phyloP scores from a whole-genome alignment of 1,140 invertebrate species.

The Homalodisca vitripennis region DNA sequence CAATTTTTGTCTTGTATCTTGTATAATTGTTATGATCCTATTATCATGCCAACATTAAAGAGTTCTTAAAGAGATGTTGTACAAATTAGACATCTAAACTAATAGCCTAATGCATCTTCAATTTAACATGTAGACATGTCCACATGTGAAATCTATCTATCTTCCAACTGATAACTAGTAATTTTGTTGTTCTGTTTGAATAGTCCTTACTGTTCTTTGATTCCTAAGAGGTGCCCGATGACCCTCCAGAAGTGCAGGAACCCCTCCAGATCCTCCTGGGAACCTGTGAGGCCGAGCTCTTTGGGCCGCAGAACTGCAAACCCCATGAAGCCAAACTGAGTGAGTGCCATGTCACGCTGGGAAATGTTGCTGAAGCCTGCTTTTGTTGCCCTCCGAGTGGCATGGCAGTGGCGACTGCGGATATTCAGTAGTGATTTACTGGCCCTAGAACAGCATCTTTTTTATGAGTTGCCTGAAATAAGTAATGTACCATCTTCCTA shows the following conservation, averaged over 20 bases:
- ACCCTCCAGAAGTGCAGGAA: conserved; percentile 82
- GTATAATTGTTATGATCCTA: too few species aligned
- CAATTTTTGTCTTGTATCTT: too few species aligned
- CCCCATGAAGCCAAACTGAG: conserved; percentile 86
- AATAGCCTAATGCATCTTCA: too few species aligned
- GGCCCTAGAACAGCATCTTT: conserved; percentile 41
- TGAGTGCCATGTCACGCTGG: conserved; percentile 80
- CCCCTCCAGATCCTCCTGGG: conserved; percentile 63
- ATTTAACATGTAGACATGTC: too few species aligned
- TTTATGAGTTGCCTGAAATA: neutral
- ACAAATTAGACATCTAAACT: too few species aligned
- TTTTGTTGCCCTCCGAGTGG: conserved; percentile 47
- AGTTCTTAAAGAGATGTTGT: too few species aligned
- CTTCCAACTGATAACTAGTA: too few species aligned
- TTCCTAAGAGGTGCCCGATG: conserved; percentile 75
- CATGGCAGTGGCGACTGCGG: conserved; percentile 61
- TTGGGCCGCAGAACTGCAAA: conserved; percentile 65
- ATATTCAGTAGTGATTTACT: conserved; percentile 64
- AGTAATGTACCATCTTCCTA: too few species aligned
- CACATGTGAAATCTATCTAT: too few species aligned
- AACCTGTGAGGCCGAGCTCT: conserved; percentile 59
- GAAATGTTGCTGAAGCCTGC: conserved; percentile 50
- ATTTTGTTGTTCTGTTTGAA: too few species aligned
- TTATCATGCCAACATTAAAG: too few species aligned
- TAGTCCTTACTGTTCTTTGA: conserved; percentile 67